Evolutionary conservation across 30 jellyfish, hydroid and myxozoan genomes (phyloP), one percentile per base, ranked within the genome.

Genomic region (Phacellophora camtschatica): DNA sequence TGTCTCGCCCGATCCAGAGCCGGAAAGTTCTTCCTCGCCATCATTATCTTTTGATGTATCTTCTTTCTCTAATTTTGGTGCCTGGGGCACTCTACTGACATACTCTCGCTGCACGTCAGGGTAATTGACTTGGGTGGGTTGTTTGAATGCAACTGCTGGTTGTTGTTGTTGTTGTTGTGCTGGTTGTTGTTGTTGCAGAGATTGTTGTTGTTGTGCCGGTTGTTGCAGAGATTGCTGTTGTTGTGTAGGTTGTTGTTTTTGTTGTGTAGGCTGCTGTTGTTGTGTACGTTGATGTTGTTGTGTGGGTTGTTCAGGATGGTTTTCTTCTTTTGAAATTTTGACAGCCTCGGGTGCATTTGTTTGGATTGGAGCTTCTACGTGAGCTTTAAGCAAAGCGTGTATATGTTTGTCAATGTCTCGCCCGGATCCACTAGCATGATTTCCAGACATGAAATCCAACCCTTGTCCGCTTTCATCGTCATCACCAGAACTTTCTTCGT

Each of bases 1-100:
- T 3, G 97, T 84, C 31, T 85, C 96, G 16, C 81, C 90, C 1
- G 97, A 89, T 2, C 97, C 97, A 0, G 97, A 89, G 28, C 94
- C 95, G 35, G 96, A 74, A 22, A 36, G 59, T 51, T 67, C 78
- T 2, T 74, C 82, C 25, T 74, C 93, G 39, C 43, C 88, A 4
- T 61, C 65, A 43, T 63, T 70, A 2, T 43, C 32, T 29, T 22
- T 53, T 19, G 55, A 11, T 59, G 63, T 34, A n/a, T n/a, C n/a
- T 19, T 48, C 90, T n/a, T 62, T 46, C 31, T 79, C 83, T 25
- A 50, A 42, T 22, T 49, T 65, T 30, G 90, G 74, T 35, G 75
- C 58, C 8, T 48, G 45, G 1, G 74, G 66, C 25, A 37, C 76
- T 29, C 45, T 64, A 53, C 75, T 81, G 29, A 50, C 92, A 39